phyloP scores from a whole-genome alignment of 2,888 invertebrate genomes.

The Sarcophaga rosellei region DNA sequence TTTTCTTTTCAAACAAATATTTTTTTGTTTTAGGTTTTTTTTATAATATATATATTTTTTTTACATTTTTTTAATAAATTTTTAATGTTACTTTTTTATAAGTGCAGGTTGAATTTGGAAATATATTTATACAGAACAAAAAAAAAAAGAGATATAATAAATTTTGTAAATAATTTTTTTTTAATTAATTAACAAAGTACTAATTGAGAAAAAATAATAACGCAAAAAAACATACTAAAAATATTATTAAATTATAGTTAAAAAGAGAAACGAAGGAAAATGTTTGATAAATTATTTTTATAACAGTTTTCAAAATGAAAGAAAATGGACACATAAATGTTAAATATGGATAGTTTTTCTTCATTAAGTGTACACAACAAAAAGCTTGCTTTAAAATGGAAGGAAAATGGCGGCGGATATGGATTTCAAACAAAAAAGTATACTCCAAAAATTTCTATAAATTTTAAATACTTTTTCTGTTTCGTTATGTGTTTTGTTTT shows the following conservation, averaged over 20 bases:
- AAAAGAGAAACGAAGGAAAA: constrained; percentile 11
- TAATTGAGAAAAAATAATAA: constrained; percentile 19
- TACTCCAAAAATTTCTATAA: constrained; percentile 15
- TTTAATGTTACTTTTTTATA: constrained; percentile 11
- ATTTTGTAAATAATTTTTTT: constrained; percentile 4
- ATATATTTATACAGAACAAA: not conserved
- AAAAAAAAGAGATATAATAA: not conserved
- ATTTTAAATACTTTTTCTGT: too few relatives aligned
- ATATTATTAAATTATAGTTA: constrained; percentile 19
- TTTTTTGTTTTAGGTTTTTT: constrained; percentile 30
- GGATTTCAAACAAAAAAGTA: not conserved
- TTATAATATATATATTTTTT: constrained; percentile 36
- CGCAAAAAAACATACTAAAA: constrained; percentile 36
- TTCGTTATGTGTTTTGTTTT: not conserved
- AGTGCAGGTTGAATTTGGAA: not conserved
- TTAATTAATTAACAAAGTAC: constrained; percentile 31
- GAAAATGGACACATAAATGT: not conserved
- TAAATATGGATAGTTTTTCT: not conserved
- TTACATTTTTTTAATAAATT: constrained; percentile 42
- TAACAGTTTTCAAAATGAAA: constrained; percentile 32
- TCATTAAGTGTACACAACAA: not conserved
- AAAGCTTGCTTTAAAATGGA: not conserved
- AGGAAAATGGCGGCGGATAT: not conserved
- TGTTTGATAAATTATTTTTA: constrained; percentile 39
- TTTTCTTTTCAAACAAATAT: constrained; percentile 53